phyloP scores from a whole-genome alignment of 2,797 vertebrate genomes.

The Myotis myotis region DNA sequence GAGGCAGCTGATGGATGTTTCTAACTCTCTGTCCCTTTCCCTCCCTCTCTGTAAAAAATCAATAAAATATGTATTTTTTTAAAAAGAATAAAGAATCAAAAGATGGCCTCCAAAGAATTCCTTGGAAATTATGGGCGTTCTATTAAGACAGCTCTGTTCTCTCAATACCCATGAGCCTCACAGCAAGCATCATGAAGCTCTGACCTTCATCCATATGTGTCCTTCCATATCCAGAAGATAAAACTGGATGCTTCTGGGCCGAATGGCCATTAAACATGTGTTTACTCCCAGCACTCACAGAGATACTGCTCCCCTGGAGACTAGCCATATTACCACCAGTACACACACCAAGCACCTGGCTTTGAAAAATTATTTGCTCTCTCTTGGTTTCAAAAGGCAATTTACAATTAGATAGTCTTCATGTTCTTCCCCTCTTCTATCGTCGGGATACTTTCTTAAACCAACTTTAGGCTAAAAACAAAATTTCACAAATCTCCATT shows the following conservation, averaged over 20 bases:
- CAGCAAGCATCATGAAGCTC: neutral
- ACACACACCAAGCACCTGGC: neutral
- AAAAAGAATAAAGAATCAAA: too few species aligned
- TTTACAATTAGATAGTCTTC: neutral
- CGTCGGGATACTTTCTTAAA: neutral
- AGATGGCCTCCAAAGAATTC: neutral
- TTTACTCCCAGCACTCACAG: neutral
- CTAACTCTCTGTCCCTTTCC: too few species aligned
- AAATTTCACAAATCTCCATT: conserved; percentile 40
- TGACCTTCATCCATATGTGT: neutral
- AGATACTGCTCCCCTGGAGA: neutral
- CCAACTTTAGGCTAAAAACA: conserved; percentile 41
- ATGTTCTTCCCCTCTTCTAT: neutral
- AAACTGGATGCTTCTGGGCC: neutral
- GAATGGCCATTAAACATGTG: neutral
- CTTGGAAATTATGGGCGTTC: neutral
- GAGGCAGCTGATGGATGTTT: too few species aligned
- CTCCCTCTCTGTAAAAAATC: too few species aligned
- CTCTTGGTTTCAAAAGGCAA: neutral
- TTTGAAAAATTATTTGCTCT: neutral
- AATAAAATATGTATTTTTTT: too few species aligned
- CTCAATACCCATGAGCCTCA: neutral
- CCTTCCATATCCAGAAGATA: neutral
- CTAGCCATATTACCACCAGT: neutral
- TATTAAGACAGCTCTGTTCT: neutral